Evolutionary conservation across 2,113 vertebrate genomes (phyloP), one percentile per base, ranked within the genome.

Genomic region (Rhineura floridana): DNA sequence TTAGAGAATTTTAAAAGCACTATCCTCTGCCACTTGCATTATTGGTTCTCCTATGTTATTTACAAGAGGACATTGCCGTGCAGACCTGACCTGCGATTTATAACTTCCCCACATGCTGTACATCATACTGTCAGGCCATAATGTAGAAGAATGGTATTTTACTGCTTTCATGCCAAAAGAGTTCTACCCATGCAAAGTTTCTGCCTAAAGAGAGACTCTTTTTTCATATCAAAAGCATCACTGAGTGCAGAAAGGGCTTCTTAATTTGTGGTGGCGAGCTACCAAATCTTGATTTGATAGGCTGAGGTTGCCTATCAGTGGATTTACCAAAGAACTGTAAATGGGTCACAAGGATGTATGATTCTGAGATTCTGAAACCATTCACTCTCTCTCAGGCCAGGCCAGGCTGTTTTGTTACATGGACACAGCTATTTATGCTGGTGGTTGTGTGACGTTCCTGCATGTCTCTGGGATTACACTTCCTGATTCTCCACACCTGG

Each of bases 51-150:
- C 76, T 82, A 2, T 33, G 19, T 70, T 93, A 91, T 91, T 93
- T 93, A 90, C 50, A 12, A 67, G 80, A 88, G 91, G 92, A 84
- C 83, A 62, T 76, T 62, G 63, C 25, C 88, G 85, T 88, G 75
- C 86, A 59, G 88, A 91, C 81, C 44, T 90, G 91, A 93, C 78
- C 82, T 81, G 93, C 85, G 90, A 95, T 95, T 95, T 93, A 93
- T 83, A 83, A 39, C 75, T 81, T 92, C 89, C 81, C 88, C 92
- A 93, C 91, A 90, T 42, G 79, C 80, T n/a, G 75, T 84, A 81
- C 87, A 91, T 91, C 91, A 90, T 55, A 80, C 25, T 75, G 77
- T 82, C 90, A 90, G 86, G 55, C 80, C 88, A 75, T 90, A 46
- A 90, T 88, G 92, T 91, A 88, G 93, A 93, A 72, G 89, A 94